Base-by-base conservation (phyloP, 2,797 vertebrate genomes). In the Hafferia zeledoni region DNA sequence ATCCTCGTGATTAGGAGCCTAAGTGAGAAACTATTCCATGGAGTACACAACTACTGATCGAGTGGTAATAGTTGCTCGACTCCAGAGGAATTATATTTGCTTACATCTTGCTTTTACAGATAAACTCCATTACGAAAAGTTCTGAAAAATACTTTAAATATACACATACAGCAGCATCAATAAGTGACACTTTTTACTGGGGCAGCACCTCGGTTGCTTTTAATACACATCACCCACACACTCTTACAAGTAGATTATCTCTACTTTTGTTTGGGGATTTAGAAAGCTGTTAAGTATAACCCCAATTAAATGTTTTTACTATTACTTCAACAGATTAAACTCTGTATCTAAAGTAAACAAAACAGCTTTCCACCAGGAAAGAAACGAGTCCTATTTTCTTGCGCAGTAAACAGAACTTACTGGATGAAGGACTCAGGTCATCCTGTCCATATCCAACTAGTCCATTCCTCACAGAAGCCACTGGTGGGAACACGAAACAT, bases 1-100 rank as follows among this genome's bases (percentile, higher is more conserved):
- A 94, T 96, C 94, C 98, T 98, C 95, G 76, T 35, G 64, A 96
- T 97, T 97, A 98, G 97, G 97, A 97, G 93, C 96, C 98, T 98
- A 97, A 98, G 97, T 97, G 97, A 98, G 97, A 98, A 98, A 98
- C 98, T 97, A 97, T 94, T 97, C 97, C 65, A 84, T 94, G 95
- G 64, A 93, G 18, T 80, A 96, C 94, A 91, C 87, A 98, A 96
- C 96, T 95, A 97, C 97, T 97, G 97, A 98, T 98, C 97, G 98
- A 97, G 94, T 92, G 52, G 52, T 85, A 97, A 96, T 84, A 76
- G 83, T 92, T 95, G 95, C 97, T 94, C 4, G 25, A 78, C 96
- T 97, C 93, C 97, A 97, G 95, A 97, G 97, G 96, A 98, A 98
- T 98, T 95, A 97, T 97, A 97, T 97, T 98, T 97, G 97, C 97